Base-by-base conservation (phyloP, 2,888 invertebrate genomes). In the Notodromas monacha region DNA sequence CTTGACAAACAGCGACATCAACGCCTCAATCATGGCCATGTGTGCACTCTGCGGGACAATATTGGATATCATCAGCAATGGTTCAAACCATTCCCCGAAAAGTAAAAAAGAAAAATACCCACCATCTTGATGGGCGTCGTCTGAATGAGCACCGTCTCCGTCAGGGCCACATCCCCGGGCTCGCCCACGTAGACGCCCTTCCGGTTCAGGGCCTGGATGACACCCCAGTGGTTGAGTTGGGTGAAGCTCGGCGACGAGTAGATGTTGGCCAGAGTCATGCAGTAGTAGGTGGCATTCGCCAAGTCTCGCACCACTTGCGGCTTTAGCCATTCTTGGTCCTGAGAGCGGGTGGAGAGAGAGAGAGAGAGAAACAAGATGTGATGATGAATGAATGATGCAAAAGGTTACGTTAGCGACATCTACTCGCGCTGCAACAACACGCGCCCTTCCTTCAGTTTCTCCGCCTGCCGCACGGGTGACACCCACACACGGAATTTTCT, bases 171-270 rank as follows among this genome's bases (percentile, higher is more conserved):
- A 51, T 77, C 79, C 34, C 67, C 61, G 35, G 69, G 64, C 49
- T 79, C 76, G 34, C 61, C 60, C 38, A 76, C 66, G 45, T 66
- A 72, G 34, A 81, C 68, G 36, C 84, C 81, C 52, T 84, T 84
- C 45, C 84, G 60, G 40, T 73, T 65, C 44, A 89, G 57, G 33
- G 77, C 76, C 58, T 84, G 81, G 45, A 86, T 62, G 46, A 86
- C 77, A 48, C 77, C 72, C 66, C 72, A 72, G 54, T 86, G 84
- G 57, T 79, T 84, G 43, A 81, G 64, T 55, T 72, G 77, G 60
- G 77, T 73, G 57, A 77, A 81, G 55, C 79, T 79, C 36, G 79
- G 81, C 56, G 86, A 84, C 37, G 77, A 74, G 56, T 84, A 86
- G 56, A 86, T 72, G 58, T 79, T 79, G 42, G 74, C 72, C 50